Evolutionary conservation across 1,140 invertebrate genomes (phyloP).

Genomic region (Meloidogyne floridensis): DNA sequence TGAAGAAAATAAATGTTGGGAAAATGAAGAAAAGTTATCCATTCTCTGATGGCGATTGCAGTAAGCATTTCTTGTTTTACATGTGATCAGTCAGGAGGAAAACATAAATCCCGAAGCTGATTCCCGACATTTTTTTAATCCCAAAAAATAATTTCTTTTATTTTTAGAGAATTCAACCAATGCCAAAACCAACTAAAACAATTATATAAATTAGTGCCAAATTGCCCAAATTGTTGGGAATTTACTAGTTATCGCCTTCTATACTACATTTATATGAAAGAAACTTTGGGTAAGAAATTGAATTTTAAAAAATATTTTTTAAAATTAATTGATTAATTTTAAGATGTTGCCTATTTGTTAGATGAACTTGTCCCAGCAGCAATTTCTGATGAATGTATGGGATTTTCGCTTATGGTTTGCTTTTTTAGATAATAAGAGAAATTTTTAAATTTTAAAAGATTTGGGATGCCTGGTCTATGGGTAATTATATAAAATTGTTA

Average conservation of each 20-base stretch:
- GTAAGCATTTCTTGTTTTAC: too few relatives aligned
- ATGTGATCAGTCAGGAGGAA: slow-evolving; percentile 4
- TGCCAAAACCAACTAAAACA: slow-evolving; percentile 95
- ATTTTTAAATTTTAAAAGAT: slow-evolving; percentile 8
- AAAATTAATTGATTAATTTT: slow-evolving; percentile 40
- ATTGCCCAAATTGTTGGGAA: slow-evolving; percentile 78
- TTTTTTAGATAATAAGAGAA: slow-evolving; percentile 55
- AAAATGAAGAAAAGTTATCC: slow-evolving; percentile 6
- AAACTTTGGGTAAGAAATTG: slow-evolving; percentile 81
- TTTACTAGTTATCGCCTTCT: slow-evolving; percentile 92
- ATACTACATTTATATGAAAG: slow-evolving; percentile 95
- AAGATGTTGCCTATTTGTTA: slow-evolving; percentile 88
- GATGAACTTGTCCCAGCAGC: slow-evolving; percentile 78
- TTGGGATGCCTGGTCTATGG: slow-evolving; percentile 78
- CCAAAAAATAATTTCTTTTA: background rate
- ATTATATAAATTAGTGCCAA: slow-evolving; percentile 76
- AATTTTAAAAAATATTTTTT: background rate
- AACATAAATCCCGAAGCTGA: slow-evolving; percentile 15
- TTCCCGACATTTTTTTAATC: too few relatives aligned
- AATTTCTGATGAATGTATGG: slow-evolving; percentile 80
- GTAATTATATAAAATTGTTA: slow-evolving; percentile 89
- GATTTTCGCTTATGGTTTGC: slow-evolving; percentile 81
- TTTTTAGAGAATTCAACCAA: slow-evolving; percentile 85
- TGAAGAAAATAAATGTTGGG: background rate
- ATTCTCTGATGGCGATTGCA: slow-evolving; percentile 19